phyloP scores from a whole-genome alignment of 1,140 invertebrate species.

The Lordiphosa stackelbergi region DNA sequence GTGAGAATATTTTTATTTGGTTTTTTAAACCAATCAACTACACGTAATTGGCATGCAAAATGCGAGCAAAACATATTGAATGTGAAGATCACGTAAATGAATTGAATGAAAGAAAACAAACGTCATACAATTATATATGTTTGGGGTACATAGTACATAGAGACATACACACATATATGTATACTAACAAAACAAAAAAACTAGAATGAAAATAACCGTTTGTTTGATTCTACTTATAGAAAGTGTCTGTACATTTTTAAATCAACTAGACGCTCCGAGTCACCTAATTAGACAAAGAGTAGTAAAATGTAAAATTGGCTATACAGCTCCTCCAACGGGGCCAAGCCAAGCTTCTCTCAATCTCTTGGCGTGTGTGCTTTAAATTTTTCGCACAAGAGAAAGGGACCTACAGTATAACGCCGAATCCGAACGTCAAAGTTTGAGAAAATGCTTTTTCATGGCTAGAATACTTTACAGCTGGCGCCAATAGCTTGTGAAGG shows the following conservation, averaged over 20 bases:
- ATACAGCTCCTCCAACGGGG: too few relatives aligned
- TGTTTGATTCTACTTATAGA: background rate
- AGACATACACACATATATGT: background rate
- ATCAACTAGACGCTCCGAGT: background rate
- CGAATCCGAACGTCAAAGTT: too few relatives aligned
- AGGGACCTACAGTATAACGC: too few relatives aligned
- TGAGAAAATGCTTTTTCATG: too few relatives aligned
- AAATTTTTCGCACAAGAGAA: too few relatives aligned
- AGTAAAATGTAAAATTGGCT: too few relatives aligned
- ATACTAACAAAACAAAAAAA: conserved; percentile 23
- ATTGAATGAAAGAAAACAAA: conserved; percentile 37
- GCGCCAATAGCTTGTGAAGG: too few relatives aligned
- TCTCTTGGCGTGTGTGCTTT: too few relatives aligned
- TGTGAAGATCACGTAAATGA: conserved; percentile 65
- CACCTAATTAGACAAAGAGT: too few relatives aligned
- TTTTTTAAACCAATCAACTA: conserved; percentile 37
- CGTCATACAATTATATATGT: conserved; percentile 27
- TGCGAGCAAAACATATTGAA: conserved; percentile 35
- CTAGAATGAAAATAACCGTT: conserved; percentile 37
- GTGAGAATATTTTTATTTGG: conserved; percentile 64
- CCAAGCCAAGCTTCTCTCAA: too few relatives aligned
- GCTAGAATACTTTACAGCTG: too few relatives aligned
- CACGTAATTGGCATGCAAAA: conserved; percentile 41
- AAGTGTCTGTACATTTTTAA: background rate
- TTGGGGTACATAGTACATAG: background rate